A percentile compares a stretch with the other conserved stretches of the same genome.
Conservation (phyloP, 2,888 invertebrate genomes). For the Nemotelus nigrinus region DNA sequence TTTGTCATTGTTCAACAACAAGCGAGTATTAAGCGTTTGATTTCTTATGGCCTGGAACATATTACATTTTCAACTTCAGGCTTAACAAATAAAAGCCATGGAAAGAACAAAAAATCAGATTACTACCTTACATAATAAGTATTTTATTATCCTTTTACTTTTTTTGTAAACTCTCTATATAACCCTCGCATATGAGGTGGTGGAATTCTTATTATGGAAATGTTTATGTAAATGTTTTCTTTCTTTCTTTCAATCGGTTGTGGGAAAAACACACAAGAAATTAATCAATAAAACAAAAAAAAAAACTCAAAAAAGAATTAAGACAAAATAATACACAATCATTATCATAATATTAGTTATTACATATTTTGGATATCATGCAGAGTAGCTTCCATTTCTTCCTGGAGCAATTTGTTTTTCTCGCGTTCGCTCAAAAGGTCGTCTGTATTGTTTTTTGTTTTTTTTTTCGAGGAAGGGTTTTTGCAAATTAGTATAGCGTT, state of each 20-base stretch:
- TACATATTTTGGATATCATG: conserved; percentile 99
- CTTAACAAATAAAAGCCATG: neutral
- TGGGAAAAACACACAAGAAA: conserved; percentile 42
- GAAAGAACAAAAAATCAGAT: conserved; percentile 11
- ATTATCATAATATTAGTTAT: conserved; percentile 59
- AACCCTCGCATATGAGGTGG: conserved; percentile 10
- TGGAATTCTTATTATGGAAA: conserved; percentile 13
- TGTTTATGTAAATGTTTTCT: conserved; percentile 22
- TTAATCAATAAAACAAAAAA: conserved; percentile 36
- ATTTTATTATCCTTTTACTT: conserved; percentile 1
- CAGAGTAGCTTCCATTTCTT: conserved; percentile 98
- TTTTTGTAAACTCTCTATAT: neutral
- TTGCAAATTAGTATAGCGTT: neutral
- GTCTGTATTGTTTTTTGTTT: conserved; percentile 73
- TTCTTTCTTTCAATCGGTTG: conserved; percentile 22
- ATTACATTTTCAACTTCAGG: too few species aligned
- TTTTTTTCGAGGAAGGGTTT: conserved; percentile 11
- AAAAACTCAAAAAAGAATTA: conserved; percentile 21
- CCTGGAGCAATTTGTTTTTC: conserved; percentile 95
- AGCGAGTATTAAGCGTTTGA: too few species aligned
- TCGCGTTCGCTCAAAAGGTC: conserved; percentile 93
- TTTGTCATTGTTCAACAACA: too few species aligned
- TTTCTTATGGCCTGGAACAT: too few species aligned
- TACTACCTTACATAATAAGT: conserved; percentile 23
- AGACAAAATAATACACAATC: conserved; percentile 32